Base-by-base conservation (phyloP, 2,113 vertebrate species). In the Nothoprocta pentlandii region DNA sequence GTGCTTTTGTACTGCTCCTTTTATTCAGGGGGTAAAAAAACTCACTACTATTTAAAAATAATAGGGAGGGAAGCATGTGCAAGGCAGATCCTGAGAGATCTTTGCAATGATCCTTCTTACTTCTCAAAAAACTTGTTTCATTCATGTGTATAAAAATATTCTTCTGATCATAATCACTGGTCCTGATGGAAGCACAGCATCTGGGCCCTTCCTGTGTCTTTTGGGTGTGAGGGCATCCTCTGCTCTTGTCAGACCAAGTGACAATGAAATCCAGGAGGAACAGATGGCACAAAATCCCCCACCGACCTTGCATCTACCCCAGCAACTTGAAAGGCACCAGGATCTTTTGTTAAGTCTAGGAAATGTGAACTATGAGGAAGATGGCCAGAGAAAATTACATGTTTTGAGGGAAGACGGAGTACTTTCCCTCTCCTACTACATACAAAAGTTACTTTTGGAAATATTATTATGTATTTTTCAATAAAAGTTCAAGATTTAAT, bases 201-300 rank as follows among this genome's bases (percentile, higher is more conserved):
- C 20, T 54, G 12, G 30, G 11, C 22, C 76, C 53, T 19, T 22
- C 12, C 3, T 62, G 28, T 49, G 7, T 10, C 9, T 77, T 47
- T 54, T 81, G 16, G 41, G 19, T 2, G 0, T 5, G 25, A 41
- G 3, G 22, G 10, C 28, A 54, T 14, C 26, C 10, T 5, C 1
- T 0, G 2, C 3, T 46, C 44, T 71, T 39, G 2, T 10, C 19
- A 13, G 11, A 11, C 12, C 13, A 58, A 12, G 3, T 25, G 32
- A 89, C 8, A 34, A 22, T 25, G 28, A 66, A 64, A 64, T 59
- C 3, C 36, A 28, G 11, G 49, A 89, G 42, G 10, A 58, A 9
- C 2, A 51, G 4, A 3, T 51, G 15, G 62, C 9, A 46, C 3
- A 81, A 77, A 89, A 36, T 2, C 7, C 7, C 8, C 21, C 64